Evolutionary conservation across 2,888 invertebrate genomes (phyloP), one percentile per base, ranked within the genome.

Genomic region (Nudaria mundana): DNA sequence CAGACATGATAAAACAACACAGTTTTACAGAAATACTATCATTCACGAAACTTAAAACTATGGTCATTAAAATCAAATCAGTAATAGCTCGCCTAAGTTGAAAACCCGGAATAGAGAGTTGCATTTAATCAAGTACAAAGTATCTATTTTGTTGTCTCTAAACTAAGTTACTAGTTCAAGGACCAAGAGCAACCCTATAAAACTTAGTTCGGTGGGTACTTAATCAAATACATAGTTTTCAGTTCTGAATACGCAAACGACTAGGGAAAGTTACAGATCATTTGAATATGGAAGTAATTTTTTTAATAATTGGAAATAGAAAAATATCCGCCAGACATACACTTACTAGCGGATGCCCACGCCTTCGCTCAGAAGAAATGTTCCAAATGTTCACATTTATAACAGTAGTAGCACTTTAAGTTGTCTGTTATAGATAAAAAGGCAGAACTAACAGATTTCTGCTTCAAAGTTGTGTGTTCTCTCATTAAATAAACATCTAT

Each of bases 211-310:
- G 44, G 56, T 41, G 35, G 44, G 56, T 56, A 63, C 66, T 73
- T 71, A 71, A 73, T 73, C 70, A 71, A 71, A 73, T 73, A 66
- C 57, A 67, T 68, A 63, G 66, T 66, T 69, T 68, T 49, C 63
- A 67, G 66, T 40, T n/a, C 52, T 40, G 66, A 66, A 63, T 66
- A 53, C 59, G 57, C 53, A 67, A 67, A 30, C 30, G 44, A 14
- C 20, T 31, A 32, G 30, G 26, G 13, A 10, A 0, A 32, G 14
- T 14, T 15, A 4, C 1, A 16, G 48, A 55, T 43, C 7, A 41
- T 7, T 12, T 5, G 7, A 1, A 0, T 16, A 44, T 55, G 35
- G 46, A 59, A 39, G 28, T 26, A 31, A 5, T 11, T n/a, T n/a
- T n/a, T n/a, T n/a, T n/a, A n/a, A n/a, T n/a, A n/a, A n/a, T n/a